Percentiles rank a stretch among this genome's conserved stretches.
Evolutionary conservation across 2,888 invertebrate species (phyloP).

Genomic region (Dusona sp.): DNA sequence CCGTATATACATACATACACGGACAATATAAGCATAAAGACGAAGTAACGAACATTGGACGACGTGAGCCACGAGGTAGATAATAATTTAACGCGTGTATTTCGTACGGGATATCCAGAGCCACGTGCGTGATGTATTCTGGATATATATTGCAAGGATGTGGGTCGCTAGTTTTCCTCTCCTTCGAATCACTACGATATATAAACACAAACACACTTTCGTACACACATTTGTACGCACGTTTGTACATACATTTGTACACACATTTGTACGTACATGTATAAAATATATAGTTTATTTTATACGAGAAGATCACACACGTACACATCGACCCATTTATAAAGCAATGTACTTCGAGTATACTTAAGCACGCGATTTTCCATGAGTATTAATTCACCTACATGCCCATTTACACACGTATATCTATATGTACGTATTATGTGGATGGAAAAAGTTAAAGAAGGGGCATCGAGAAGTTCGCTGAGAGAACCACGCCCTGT

Average conservation of each 20-base stretch:
- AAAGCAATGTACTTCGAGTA: conserved; percentile 13
- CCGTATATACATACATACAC: background rate
- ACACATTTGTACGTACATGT: background rate
- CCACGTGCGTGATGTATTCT: conserved; percentile 70
- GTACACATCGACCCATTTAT: conserved; percentile 30
- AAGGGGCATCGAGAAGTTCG: conserved; percentile 56
- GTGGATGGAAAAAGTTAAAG: conserved; percentile 58
- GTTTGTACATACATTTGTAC: background rate
- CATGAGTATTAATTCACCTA: conserved; percentile 44
- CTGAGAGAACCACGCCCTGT: conserved; percentile 79
- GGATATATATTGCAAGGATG: conserved; percentile 73
- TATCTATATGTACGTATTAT: conserved; percentile 63
- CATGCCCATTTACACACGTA: conserved; percentile 61
- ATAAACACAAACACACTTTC: background rate
- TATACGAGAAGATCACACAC: conserved; percentile 1
- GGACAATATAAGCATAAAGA: background rate
- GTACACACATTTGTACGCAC: no score
- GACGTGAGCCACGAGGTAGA: conserved; percentile 17
- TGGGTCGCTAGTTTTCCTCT: conserved; percentile 59
- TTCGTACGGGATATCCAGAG: conserved; percentile 23
- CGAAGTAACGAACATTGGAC: conserved; percentile 3
- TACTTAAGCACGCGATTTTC: conserved; percentile 44
- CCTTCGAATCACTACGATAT: conserved; percentile 8
- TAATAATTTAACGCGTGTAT: conserved; percentile 32
- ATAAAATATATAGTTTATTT: conserved; percentile 3